Evolutionary conservation across 2,888 invertebrate species (phyloP).

Genomic region (Erannis defoliaria): DNA sequence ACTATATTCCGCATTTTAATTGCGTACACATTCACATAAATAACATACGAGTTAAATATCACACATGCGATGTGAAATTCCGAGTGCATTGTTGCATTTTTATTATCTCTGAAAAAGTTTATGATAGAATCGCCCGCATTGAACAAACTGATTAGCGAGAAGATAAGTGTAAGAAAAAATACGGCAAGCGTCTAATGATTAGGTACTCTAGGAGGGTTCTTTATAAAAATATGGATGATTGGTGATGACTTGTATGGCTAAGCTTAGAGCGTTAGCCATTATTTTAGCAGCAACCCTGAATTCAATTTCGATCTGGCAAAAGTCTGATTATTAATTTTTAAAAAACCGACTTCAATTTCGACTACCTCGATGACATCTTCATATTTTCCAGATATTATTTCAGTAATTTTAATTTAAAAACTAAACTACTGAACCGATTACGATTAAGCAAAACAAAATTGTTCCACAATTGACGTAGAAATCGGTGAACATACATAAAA

Average conservation of each 20-base stretch:
- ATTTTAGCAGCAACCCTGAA: background rate
- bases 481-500: too few relatives aligned
- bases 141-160: slow-evolving; percentile 50
- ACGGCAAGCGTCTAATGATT: background rate
- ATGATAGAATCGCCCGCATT: slow-evolving; percentile 42
- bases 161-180: slow-evolving; percentile 41
- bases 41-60: slow-evolving; percentile 45
- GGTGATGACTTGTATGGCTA: background rate
- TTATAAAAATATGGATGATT: slow-evolving; percentile 4
- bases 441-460: too few relatives aligned
- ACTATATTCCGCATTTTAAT: slow-evolving; percentile 27
- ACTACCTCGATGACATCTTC: too few relatives aligned
- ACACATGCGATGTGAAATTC: slow-evolving; percentile 41
- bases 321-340: too few relatives aligned
- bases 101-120: slow-evolving; percentile 49
- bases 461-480: too few relatives aligned
- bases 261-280: background rate
- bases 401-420: too few relatives aligned
- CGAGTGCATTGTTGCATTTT: slow-evolving; percentile 48
- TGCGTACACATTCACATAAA: slow-evolving; percentile 36
- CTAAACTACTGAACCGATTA: too few relatives aligned
- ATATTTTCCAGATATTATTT: too few relatives aligned
- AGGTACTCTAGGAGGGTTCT: background rate
- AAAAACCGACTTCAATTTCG: too few relatives aligned
- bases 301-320: too few relatives aligned